Conservation (phyloP, 2,888 invertebrate species). For the Xylota sylvarum region DNA sequence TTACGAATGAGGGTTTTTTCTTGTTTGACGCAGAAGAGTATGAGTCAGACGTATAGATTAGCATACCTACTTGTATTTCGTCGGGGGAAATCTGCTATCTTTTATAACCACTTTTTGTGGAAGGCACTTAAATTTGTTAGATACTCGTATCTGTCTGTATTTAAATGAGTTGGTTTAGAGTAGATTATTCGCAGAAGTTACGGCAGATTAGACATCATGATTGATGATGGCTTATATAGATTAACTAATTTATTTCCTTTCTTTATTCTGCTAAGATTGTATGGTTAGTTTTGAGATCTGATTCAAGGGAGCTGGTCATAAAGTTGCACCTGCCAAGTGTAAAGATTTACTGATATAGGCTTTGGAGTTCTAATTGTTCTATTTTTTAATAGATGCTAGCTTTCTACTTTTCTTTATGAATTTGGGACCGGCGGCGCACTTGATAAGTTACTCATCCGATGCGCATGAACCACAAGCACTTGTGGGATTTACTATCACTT, state of each 20-base stretch:
- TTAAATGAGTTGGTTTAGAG: conserved; percentile 11
- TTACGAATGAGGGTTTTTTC: neutral
- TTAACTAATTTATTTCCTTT: neutral
- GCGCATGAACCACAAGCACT: too few species aligned
- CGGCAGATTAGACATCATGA: neutral
- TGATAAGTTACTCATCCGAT: too few species aligned
- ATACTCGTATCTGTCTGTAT: neutral
- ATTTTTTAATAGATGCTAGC: neutral
- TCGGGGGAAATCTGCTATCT: neutral
- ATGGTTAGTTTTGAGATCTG: neutral
- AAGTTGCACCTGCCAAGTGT: neutral
- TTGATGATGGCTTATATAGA: conserved; percentile 6
- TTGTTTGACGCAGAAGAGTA: neutral
- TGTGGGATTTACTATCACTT: too few species aligned
- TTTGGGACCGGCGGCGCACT: neutral
- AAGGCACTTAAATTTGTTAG: neutral
- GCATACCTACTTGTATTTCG: too few species aligned
- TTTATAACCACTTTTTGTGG: neutral
- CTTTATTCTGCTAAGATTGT: neutral
- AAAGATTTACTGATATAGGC: too few species aligned
- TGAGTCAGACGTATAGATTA: conserved; percentile 30
- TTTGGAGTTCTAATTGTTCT: neutral
- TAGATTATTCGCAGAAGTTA: conserved; percentile 3
- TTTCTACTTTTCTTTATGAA: conserved; percentile 16
- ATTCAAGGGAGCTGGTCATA: neutral